A percentile compares a stretch with the other conserved stretches of the same genome.
Evolutionary conservation across 2,888 invertebrate genomes (phyloP).

Genomic region (Gymnoscelis rufifasciata): DNA sequence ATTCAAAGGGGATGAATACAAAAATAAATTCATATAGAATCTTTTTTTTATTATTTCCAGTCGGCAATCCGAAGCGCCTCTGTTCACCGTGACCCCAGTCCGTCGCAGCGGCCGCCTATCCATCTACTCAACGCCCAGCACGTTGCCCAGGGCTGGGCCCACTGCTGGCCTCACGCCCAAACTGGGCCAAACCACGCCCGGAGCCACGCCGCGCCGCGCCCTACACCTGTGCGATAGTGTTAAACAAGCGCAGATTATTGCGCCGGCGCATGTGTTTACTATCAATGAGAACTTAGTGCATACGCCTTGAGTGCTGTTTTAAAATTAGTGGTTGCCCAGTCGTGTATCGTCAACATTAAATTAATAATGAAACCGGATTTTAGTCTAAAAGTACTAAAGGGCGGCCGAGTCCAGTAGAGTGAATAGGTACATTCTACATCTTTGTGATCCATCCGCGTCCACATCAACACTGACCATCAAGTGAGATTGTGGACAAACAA

Average conservation of each 20-base stretch:
- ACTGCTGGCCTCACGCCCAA: slow-evolving; percentile 30
- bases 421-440: too few species aligned
- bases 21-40: too few species aligned
- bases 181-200: background rate
- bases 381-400: too few species aligned
- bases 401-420: too few species aligned
- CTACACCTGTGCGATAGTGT: slow-evolving; percentile 9
- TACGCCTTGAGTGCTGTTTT: slow-evolving; percentile 33
- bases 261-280: slow-evolving; percentile 38
- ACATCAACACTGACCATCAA: too few species aligned
- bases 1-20: too few species aligned
- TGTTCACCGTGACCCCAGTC: slow-evolving; percentile 69
- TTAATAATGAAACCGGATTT: too few species aligned
- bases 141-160: slow-evolving; percentile 34
- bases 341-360: too few species aligned
- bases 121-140: slow-evolving; percentile 22
- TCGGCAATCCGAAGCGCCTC: slow-evolving; percentile 38
- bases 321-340: background rate
- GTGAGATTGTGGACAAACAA: too few species aligned
- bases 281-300: slow-evolving; percentile 41
- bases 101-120: slow-evolving; percentile 62
- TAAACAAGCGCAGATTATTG: slow-evolving; percentile 20
- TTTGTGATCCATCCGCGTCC: too few species aligned
- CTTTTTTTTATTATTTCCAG: slow-evolving; percentile 28
- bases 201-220: background rate